Percentiles rank a stretch among this genome's conserved stretches.
Conservation (phyloP, 2,113 vertebrate genomes). For the Melanostigma gelatinosum region DNA sequence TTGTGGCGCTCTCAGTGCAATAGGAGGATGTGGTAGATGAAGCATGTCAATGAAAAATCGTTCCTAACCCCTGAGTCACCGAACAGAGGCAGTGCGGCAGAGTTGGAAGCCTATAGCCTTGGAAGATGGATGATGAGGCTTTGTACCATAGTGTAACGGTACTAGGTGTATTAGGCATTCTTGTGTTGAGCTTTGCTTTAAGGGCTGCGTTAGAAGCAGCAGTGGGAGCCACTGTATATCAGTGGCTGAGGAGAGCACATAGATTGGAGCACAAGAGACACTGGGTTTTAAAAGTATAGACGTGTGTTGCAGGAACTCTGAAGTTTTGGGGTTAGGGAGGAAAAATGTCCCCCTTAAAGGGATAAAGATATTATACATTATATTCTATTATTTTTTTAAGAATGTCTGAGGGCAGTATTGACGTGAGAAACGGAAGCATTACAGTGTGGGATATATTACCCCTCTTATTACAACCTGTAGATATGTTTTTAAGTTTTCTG, state of each 20-base stretch:
- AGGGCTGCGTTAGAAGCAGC: conserved; percentile 6
- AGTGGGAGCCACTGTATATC: conserved; percentile 2
- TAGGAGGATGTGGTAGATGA: conserved; percentile 27
- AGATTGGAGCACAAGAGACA: neutral
- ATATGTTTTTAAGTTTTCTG: neutral
- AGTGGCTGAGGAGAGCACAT: neutral
- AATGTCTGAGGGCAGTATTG: neutral
- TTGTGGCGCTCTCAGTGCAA: conserved; percentile 1
- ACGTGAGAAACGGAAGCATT: neutral
- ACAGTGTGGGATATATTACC: neutral
- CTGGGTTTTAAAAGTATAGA: neutral
- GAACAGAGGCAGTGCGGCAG: conserved; percentile 14
- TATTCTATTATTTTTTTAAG: no score
- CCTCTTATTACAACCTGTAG: neutral
- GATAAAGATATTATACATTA: no score
- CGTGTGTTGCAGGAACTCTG: neutral
- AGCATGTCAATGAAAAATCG: conserved; percentile 49
- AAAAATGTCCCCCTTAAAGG: no score
- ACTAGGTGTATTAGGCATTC: conserved; percentile 14
- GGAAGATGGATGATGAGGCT: conserved; percentile 54
- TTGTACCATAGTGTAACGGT: conserved; percentile 18
- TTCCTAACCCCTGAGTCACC: neutral
- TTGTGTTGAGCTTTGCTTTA: conserved; percentile 24
- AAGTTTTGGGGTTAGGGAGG: no score
- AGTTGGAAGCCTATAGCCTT: conserved; percentile 18